Conservation (phyloP, 2,888 invertebrate species). For the Neoitamus cyanurus region DNA sequence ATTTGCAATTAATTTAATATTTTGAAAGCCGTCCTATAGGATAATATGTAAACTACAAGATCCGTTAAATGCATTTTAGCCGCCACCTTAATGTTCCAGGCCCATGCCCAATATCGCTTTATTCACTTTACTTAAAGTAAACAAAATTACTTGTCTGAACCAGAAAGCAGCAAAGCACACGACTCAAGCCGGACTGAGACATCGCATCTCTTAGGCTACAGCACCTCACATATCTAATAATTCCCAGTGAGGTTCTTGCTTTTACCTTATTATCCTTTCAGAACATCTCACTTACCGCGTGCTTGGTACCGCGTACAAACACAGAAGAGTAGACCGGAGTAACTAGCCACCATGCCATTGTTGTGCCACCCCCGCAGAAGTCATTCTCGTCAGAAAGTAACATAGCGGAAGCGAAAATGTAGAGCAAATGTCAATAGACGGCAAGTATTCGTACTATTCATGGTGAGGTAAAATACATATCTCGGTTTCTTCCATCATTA, state of each 20-base stretch:
- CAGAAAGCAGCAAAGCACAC: not conserved
- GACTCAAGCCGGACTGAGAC: not conserved
- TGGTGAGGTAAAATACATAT: not conserved
- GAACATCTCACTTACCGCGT: not conserved
- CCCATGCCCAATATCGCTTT: no score
- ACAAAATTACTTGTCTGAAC: not conserved
- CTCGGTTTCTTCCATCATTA: not conserved
- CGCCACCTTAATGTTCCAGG: no score
- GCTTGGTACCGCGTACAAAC: not conserved
- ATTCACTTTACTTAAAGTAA: no score
- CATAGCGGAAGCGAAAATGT: constrained; percentile 3
- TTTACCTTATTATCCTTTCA: not conserved
- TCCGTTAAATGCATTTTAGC: no score
- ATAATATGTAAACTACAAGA: no score
- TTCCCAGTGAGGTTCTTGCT: not conserved
- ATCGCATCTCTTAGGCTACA: not conserved
- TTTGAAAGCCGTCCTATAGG: no score
- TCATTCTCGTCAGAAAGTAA: not conserved
- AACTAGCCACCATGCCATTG: not conserved
- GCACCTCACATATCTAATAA: not conserved
- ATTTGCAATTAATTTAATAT: no score
- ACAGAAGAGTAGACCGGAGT: not conserved
- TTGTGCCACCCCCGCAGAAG: not conserved
- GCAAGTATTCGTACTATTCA: not conserved
- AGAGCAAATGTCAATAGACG: constrained; percentile 12